Base-by-base conservation (phyloP, 2,113 vertebrate species). In the Podocnemis expansa region DNA sequence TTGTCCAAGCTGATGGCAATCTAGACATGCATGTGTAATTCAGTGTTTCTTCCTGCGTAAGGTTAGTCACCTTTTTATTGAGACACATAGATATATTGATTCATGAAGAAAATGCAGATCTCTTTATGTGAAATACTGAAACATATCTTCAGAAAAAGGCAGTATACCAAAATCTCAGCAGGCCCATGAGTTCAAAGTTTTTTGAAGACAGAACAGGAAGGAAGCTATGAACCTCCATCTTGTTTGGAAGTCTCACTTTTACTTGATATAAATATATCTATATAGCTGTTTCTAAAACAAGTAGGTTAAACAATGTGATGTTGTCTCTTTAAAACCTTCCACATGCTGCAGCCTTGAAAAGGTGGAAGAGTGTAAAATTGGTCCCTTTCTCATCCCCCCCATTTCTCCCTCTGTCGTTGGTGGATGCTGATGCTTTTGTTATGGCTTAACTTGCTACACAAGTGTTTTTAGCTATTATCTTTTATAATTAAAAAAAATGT, bases 401-500 rank as follows among this genome's bases (percentile, higher is more conserved):
- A 91, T 51, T 31, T 56, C 84, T 78, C 25, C 45, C 27, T 87
- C 90, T 41, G 78, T 89, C 51, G 91, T 56, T 55, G 63, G 79
- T 49, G 52, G 16, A 52, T 1, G 1, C 17, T 25, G 41, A 89
- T 88, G 89, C 87, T 95, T 24, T 55, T 3, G 1, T n/a, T 87
- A 55, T 80, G n/a, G 63, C 82, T 94, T 89, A 52, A 56, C 70
- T 97, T 92, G 60, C 83, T 79, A 45, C n/a, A 89, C 85, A 85
- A 90, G 78, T 87, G 24, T 24, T 97, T 91, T 88, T 80, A 94
- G 19, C 91, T 85, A 43, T 82, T 90, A 93, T 52, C 60, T 96
- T 94, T 97, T 95, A 95, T 96, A 97, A 97, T 97, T 97, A 95
- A 96, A 97, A 87, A 79, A 97, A 96, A 93, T 21, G 76, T 56